These are phyloP conservation scores for Exocentrus adspersus DNA, from an alignment of 2,888 invertebrate species.

Conservation along the genomic window DNA sequence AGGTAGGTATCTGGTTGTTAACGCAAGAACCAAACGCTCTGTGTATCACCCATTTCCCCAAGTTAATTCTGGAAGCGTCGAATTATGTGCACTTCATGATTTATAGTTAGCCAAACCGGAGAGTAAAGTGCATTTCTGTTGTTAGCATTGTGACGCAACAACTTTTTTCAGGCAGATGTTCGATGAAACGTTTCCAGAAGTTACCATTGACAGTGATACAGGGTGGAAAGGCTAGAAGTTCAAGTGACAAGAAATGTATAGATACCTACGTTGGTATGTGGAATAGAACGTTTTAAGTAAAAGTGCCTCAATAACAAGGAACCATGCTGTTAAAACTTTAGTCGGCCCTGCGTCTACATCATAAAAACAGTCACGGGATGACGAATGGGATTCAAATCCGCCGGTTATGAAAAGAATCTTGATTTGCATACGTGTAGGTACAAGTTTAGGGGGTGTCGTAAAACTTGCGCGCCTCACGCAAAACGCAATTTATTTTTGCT, in stretches of 20 bases:
- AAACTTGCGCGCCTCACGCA: neutral
- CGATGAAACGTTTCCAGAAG: neutral
- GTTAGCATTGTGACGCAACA: neutral
- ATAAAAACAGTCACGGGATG: conserved; percentile 1
- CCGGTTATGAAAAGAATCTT: conserved; percentile 8
- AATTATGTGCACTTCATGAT: conserved; percentile 4
- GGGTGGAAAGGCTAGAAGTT: no score
- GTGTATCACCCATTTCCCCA: no score
- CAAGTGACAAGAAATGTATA: no score
- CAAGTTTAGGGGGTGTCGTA: neutral
- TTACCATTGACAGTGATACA: neutral
- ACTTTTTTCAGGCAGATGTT: neutral
- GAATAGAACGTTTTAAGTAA: no score
- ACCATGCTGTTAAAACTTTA: no score
- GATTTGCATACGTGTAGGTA: conserved; percentile 14
- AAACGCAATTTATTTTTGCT: conserved; percentile 15
- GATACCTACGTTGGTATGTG: no score
- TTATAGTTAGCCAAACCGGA: conserved; percentile 6
- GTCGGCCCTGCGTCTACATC: neutral
- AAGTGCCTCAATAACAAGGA: no score
- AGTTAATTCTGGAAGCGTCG: neutral
- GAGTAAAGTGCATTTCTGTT: conserved; percentile 3
- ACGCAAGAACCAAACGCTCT: no score
- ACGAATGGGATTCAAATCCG: conserved; percentile 4
- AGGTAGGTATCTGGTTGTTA: no score